phyloP scores from a whole-genome alignment of 2,113 vertebrate genomes.

The Hippolais icterina region DNA sequence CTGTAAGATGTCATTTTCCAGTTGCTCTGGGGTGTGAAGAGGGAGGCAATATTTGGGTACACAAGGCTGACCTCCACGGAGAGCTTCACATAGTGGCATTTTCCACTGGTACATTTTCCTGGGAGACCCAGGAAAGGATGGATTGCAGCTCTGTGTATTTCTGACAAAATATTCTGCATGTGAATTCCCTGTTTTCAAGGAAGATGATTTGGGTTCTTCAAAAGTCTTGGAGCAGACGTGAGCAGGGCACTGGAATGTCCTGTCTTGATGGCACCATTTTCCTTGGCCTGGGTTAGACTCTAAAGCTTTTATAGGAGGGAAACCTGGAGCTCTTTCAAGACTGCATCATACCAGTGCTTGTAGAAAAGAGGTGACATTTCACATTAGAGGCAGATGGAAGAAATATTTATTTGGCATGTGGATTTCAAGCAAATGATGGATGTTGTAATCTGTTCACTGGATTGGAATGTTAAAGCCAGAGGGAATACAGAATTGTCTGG shows the following conservation, averaged over 20 bases:
- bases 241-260: background rate
- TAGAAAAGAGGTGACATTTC: background rate
- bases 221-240: background rate
- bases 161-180: background rate
- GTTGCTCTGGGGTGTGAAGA: background rate
- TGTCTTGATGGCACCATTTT: background rate
- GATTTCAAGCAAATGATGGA: constrained; percentile 30
- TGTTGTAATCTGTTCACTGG: constrained; percentile 6
- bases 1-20: background rate
- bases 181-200: background rate
- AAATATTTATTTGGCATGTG: constrained; percentile 21
- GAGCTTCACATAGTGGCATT: background rate
- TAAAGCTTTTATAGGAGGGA: background rate
- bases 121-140: background rate
- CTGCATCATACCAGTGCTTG: background rate
- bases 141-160: background rate
- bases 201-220: background rate
- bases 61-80: background rate
- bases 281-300: background rate
- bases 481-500: background rate
- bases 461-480: background rate
- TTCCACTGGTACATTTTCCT: background rate
- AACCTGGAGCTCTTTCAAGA: background rate
- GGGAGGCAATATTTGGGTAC: background rate
- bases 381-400: background rate